Evolutionary conservation across 2,888 invertebrate species (phyloP), one percentile per base, ranked within the genome.

Genomic region (Gnatocerus cornutus): DNA sequence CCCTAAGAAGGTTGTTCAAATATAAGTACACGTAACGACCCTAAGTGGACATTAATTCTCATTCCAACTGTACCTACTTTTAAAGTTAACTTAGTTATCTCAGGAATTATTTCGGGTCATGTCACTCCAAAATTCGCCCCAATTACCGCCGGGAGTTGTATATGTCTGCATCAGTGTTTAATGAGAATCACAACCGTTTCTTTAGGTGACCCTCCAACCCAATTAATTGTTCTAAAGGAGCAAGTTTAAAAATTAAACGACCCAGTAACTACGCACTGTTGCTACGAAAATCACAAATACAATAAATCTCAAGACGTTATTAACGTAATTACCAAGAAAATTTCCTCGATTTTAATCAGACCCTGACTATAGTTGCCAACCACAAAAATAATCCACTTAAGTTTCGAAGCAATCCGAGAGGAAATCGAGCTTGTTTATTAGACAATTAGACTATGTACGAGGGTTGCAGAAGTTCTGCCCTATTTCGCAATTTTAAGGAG

Each of bases 31-130:
- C 59, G 58, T 58, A 58, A 45, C 43, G 7, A 45, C 45, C 58
- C 58, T 43, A 45, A 58, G 41, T 46, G 58, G 58, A 46, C 59
- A 30, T 59, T 59, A 59, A 59, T 59, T 59, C 46, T 59, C 45
- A 59, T 59, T 59, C 30, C 33, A 30, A 46, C 59, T 46, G 43
- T 46, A 45, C 46, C 59, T 45, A 46, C 59, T 59, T 59, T 59
- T 46, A 59, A 59, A 45, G 46, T 46, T 59, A 59, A 59, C 46
- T 46, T 45, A 30, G 59, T 59, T 59, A 59, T 59, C 59, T 59
- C 59, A 14, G 59, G 45, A 59, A 59, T 59, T 59, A 59, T 59
- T 46, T 59, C 59, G 59, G 59, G 46, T 46, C 59, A 33, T 59
- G 59, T 59, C 59, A 46, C 46, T 59, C 45, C 46, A 46, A 59